Evolutionary conservation across 1,140 invertebrate species (phyloP).

Genomic region (Lutraria rhynchaena): DNA sequence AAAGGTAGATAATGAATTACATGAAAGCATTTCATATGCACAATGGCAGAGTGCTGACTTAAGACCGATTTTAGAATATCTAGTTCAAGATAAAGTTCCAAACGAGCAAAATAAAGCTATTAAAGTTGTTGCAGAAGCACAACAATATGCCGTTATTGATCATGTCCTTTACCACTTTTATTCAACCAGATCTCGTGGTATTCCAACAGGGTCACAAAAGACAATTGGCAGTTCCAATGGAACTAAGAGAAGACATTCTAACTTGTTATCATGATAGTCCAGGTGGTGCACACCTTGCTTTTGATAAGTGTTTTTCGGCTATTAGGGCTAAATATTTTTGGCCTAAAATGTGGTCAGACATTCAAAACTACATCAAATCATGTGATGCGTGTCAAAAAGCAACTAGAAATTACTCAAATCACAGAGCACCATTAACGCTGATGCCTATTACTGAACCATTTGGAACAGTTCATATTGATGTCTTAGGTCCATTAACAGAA

Average conservation of each 20-base stretch:
- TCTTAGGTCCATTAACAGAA: slow-evolving; percentile 60
- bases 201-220: no score
- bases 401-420: slow-evolving; percentile 25
- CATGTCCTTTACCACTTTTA: slow-evolving; percentile 52
- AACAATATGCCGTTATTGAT: slow-evolving; percentile 54
- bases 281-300: slow-evolving; percentile 45
- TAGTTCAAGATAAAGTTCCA: background rate
- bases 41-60: background rate
- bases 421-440: slow-evolving; percentile 29
- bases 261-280: slow-evolving; percentile 45
- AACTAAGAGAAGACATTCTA: slow-evolving; percentile 36
- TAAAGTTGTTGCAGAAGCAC: background rate
- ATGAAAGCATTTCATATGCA: no score
- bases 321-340: slow-evolving; percentile 59
- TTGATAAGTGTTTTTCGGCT: slow-evolving; percentile 28
- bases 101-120: no score
- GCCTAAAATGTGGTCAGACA: slow-evolving; percentile 55
- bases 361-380: slow-evolving; percentile 39
- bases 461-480: slow-evolving; percentile 60
- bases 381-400: slow-evolving; percentile 55
- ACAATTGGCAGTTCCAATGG: slow-evolving; percentile 53
- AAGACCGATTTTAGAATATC: background rate
- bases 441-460: slow-evolving; percentile 57
- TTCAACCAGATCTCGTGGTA: no score
- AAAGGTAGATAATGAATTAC: no score